Percentiles rank a stretch among this genome's conserved stretches.
phyloP scores from a whole-genome alignment of 2,113 vertebrate species.

The Cariama cristata region DNA sequence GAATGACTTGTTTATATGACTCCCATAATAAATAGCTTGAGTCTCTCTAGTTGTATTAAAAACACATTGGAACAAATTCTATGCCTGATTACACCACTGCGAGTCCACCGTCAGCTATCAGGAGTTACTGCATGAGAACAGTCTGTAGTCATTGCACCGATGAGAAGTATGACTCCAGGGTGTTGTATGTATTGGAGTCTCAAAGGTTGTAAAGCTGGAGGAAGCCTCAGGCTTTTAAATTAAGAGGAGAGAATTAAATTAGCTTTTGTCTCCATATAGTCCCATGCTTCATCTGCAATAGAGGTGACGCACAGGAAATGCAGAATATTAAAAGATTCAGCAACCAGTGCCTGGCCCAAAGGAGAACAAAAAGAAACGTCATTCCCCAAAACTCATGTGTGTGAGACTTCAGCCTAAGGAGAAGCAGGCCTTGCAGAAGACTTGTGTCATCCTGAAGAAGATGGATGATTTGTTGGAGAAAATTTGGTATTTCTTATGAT shows the following conservation, averaged over 20 bases:
- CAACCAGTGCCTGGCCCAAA: not conserved
- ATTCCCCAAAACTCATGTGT: not conserved
- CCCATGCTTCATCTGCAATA: not conserved
- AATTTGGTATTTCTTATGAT: not conserved
- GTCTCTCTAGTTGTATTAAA: conserved; percentile 35
- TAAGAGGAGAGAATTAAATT: not conserved
- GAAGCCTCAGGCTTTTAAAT: not conserved
- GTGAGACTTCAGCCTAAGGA: not conserved
- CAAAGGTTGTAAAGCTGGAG: not conserved
- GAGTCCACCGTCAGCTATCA: not conserved
- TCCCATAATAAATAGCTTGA: conserved; percentile 48
- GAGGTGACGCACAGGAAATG: not conserved
- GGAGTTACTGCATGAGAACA: not conserved
- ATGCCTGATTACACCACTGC: not conserved
- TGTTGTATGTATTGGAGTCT: not conserved
- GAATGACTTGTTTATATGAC: conserved; percentile 61
- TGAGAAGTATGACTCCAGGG: not conserved
- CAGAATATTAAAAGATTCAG: not conserved
- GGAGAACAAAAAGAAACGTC: not conserved
- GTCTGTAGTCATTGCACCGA: not conserved
- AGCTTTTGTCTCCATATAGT: not conserved
- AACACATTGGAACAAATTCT: conserved; percentile 40
- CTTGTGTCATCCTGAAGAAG: not conserved
- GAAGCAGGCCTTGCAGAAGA: not conserved
- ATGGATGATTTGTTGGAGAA: not conserved